Conservation (phyloP, 2,797 vertebrate species). For the Coluber constrictor region DNA sequence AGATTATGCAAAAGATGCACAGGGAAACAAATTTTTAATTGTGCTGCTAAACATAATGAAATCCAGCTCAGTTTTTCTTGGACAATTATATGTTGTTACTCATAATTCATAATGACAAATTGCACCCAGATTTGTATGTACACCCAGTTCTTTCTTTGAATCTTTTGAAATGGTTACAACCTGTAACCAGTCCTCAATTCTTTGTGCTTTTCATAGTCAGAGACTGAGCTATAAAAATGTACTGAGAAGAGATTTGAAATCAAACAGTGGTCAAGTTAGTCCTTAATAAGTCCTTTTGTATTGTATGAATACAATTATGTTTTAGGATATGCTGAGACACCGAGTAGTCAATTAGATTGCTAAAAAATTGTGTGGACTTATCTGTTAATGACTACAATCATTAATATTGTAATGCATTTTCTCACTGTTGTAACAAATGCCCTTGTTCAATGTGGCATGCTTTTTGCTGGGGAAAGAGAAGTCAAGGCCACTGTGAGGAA, state of each 20-base stretch:
- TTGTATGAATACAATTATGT: background rate
- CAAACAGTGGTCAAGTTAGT: background rate
- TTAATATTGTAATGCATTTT: background rate
- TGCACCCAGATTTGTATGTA: background rate
- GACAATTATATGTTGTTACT: background rate
- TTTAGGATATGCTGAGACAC: background rate
- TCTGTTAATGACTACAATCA: background rate
- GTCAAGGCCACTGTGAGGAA: background rate
- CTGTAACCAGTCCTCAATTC: background rate
- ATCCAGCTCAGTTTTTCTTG: background rate
- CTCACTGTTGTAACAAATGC: background rate
- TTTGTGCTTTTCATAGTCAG: background rate
- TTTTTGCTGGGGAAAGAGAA: background rate
- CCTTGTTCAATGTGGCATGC: background rate
- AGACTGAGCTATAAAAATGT: background rate
- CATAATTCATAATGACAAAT: background rate
- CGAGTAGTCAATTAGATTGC: background rate
- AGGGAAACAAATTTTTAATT: background rate
- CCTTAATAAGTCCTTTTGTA: background rate
- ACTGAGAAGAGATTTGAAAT: background rate
- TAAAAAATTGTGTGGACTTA: background rate
- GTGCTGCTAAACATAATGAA: background rate
- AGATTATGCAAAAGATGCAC: background rate
- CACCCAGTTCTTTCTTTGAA: background rate
- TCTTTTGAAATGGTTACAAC: background rate